Evolutionary conservation across 2,113 vertebrate species (phyloP), one percentile per base, ranked within the genome.

Genomic region (Prinia subflava): DNA sequence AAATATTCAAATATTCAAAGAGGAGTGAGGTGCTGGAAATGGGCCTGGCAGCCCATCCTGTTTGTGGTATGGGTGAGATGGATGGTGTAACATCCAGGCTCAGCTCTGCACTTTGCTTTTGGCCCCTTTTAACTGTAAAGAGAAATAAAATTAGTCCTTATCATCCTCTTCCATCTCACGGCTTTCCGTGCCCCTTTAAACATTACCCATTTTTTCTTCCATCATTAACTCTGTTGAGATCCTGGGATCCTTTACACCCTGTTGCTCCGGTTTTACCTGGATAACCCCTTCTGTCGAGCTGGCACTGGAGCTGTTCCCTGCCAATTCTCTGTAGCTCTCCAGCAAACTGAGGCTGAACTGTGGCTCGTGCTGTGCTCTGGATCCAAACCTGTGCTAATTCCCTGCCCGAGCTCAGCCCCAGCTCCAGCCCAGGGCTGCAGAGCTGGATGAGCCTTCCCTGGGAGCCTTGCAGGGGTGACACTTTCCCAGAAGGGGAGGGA

Each of bases 401-500:
- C 15, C 35, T 35, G 74, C n/a, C 67, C 0, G 2, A 56, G 30
- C 50, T 33, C 60, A 30, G 53, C 11, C 10, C 16, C 4, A 4
- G 46, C 76, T 70, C 41, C 83, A 69, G 42, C 69, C 50, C 39
- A 1, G 78, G 56, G 39, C 15, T 37, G 47, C 15, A 41, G 14
- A 78, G 10, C 37, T 41, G 79, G 56, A 5, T 1, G 8, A 60
- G 14, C 27, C 18, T 70, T 6, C 4, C 8, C 20, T 11, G 24
- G 31, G n/a, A 0, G 7, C 18, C 25, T 44, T 22, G 37, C 0
- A 0, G 28, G 60, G 16, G 5, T 1, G 4, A 1, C 9, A 0
- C 39, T 79, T 53, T 63, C 31, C 56, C 57, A 28, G 52, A 13
- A 59, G 56, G 3, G 10, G 22, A 21, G 0, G 3, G 47, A 19